These are phyloP conservation scores for Drosophila imparisetae DNA, from an alignment of 2,888 invertebrate genomes.

Conservation along the genomic window DNA sequence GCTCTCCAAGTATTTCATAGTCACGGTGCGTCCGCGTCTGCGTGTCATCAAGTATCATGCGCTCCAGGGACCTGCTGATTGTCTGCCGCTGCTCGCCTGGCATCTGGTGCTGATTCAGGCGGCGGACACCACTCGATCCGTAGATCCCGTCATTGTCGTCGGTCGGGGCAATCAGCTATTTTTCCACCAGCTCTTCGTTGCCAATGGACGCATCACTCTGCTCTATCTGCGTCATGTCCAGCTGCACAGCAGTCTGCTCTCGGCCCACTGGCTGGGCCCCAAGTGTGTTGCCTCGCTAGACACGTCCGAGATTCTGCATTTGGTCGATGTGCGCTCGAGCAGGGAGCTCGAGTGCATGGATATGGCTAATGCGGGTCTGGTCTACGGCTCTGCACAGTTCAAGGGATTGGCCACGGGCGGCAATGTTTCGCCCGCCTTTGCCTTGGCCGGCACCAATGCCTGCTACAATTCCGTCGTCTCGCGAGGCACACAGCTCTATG, in stretches of 20 bases:
- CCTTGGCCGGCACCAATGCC: slow-evolving; percentile 87
- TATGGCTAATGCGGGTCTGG: slow-evolving; percentile 91
- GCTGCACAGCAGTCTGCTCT: slow-evolving; percentile 89
- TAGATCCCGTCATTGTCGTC: slow-evolving; percentile 95
- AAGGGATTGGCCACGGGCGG: slow-evolving; percentile 98
- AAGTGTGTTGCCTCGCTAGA: slow-evolving; percentile 94
- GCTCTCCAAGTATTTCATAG: slow-evolving; percentile 92
- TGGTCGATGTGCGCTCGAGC: slow-evolving; percentile 95
- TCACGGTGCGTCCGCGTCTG: slow-evolving; percentile 91
- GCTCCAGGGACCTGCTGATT: slow-evolving; percentile 90
- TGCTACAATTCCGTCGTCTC: slow-evolving; percentile 90
- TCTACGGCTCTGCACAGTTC: slow-evolving; percentile 93
- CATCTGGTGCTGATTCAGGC: slow-evolving; percentile 94
- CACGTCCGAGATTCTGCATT: slow-evolving; percentile 91
- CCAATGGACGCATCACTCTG: slow-evolving; percentile 86
- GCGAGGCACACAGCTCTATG: slow-evolving; percentile 88
- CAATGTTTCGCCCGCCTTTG: slow-evolving; percentile 90
- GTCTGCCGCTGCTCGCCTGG: slow-evolving; percentile 96
- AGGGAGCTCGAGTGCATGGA: slow-evolving; percentile 94
- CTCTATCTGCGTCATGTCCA: slow-evolving; percentile 89
- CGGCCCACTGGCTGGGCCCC: slow-evolving; percentile 92
- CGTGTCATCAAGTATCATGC: slow-evolving; percentile 92
- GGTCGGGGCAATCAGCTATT: slow-evolving; percentile 93
- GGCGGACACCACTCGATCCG: slow-evolving; percentile 87
- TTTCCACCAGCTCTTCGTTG: slow-evolving; percentile 89